Percentiles rank a stretch among this genome's conserved stretches.
Evolutionary conservation across 2,888 invertebrate species (phyloP).

Genomic region (Dasysyrphus tricinctus): DNA sequence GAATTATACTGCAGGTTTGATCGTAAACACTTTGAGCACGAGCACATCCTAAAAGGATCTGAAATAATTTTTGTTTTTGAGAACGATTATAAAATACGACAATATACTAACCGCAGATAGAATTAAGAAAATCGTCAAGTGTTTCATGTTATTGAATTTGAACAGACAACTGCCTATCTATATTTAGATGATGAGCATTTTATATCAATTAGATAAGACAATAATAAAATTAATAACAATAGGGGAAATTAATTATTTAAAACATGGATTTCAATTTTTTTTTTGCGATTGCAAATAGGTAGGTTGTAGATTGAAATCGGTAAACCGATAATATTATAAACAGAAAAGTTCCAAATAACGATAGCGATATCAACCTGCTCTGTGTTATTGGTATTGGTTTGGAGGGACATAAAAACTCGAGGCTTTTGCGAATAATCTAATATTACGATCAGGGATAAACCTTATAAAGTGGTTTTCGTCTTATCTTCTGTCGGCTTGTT

Average conservation of each 20-base stretch:
- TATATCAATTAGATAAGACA: slow-evolving; percentile 32
- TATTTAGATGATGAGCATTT: slow-evolving; percentile 15
- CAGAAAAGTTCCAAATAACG: background rate
- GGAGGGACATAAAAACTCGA: background rate
- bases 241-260: slow-evolving; percentile 9
- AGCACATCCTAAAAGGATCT: background rate
- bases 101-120: slow-evolving; percentile 16
- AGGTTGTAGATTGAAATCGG: background rate
- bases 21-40: background rate
- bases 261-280: background rate
- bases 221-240: background rate
- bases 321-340: background rate
- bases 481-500: no score
- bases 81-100: background rate
- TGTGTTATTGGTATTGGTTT: background rate
- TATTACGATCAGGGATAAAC: no score
- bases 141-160: slow-evolving; percentile 23
- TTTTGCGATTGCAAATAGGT: slow-evolving; percentile 3
- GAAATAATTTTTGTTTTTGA: background rate
- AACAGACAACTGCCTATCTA: slow-evolving; percentile 1
- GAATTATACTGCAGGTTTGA: background rate
- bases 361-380: background rate
- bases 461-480: no score
- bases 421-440: no score
- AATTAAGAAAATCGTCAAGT: background rate